Evolutionary conservation across 1,140 invertebrate species (phyloP), one percentile per base, ranked within the genome.

Genomic region (Pectinophora gossypiella): DNA sequence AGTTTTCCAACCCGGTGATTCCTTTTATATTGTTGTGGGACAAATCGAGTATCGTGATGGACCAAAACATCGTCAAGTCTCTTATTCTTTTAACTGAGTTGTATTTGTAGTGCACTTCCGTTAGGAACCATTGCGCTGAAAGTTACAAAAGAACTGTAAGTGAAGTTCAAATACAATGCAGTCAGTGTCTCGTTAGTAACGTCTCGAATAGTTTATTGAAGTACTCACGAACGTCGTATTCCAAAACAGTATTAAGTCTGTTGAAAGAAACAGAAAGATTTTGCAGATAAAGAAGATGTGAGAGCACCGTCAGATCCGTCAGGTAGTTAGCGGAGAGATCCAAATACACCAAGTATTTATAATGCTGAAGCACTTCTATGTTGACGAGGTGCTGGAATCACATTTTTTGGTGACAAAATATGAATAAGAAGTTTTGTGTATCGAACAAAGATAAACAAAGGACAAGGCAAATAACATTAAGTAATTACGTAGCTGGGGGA

Each of bases 91-190:
- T 70, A 13, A 87, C 64, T 0, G 62, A 71, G 56, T 87, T 87
- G 56, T 74, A 82, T 64, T 72, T 79, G 47, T 84, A 87, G 62
- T 85, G 73, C 2, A 85, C 81, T 69, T 87, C 81, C 3, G 84
- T 76, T 42, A 87, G 64, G 51, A 81, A 82, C 81, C 81, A 85
- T 62, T 87, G 84, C 12, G 84, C 84, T 87, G 64, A 45, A 78
- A 77, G 13, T 16, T 40, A 13, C 7, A 16, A 66, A 42, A 44
- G 13, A 59, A 61, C 52, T n/a, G 27, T n/a, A n/a, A n/a, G n/a
- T 32, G 27, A 32, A 32, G 9, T 23, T 32, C 27, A 1, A 32
- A 32, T n/a, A 32, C 9, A 32, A n/a, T 12, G 7, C 27, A n/a
- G 1, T 9, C 9, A 32, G n/a, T n/a, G n/a, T 32, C 27, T 32